Percentiles rank a stretch among this genome's conserved stretches.
phyloP scores from a whole-genome alignment of 1,140 invertebrate genomes.

The Atta colombica region DNA sequence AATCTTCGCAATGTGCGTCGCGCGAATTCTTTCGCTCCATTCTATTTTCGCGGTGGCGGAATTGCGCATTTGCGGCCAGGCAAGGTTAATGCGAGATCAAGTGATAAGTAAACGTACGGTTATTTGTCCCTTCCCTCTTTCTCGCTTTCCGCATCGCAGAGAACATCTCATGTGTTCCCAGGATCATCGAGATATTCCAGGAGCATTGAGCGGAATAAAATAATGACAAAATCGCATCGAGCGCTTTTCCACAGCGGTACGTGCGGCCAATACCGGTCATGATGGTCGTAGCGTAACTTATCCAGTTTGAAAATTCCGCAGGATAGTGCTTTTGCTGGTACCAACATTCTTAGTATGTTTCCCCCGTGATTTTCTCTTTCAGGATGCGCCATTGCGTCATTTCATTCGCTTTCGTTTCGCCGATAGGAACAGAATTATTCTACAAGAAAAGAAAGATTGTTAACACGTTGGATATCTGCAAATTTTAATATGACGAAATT shows the following conservation, averaged over 20 bases:
- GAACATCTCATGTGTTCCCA: conserved; percentile 27
- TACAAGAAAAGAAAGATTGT: background rate
- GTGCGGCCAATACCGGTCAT: conserved; percentile 43
- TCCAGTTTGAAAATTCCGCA: conserved; percentile 69
- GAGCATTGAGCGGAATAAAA: conserved; percentile 63
- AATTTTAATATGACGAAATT: background rate
- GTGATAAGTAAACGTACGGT: conserved; percentile 46
- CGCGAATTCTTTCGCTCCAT: conserved; percentile 4
- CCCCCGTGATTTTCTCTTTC: conserved; percentile 64
- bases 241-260: conserved; percentile 39
- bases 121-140: conserved; percentile 32
- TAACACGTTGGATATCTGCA: background rate
- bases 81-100: conserved; percentile 59
- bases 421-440: background rate
- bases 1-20: background rate
- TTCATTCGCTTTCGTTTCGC: conserved; percentile 8
- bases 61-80: background rate
- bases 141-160: background rate
- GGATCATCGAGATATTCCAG: conserved; percentile 57
- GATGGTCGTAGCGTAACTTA: conserved; percentile 53
- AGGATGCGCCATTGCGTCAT: conserved; percentile 27
- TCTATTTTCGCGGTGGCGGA: conserved; percentile 14
- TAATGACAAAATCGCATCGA: conserved; percentile 68
- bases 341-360: conserved; percentile 64
- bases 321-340: conserved; percentile 76